These are phyloP conservation scores for Zonitis immaculata DNA, from an alignment of 2,888 invertebrate genomes.

Conservation along the genomic window DNA sequence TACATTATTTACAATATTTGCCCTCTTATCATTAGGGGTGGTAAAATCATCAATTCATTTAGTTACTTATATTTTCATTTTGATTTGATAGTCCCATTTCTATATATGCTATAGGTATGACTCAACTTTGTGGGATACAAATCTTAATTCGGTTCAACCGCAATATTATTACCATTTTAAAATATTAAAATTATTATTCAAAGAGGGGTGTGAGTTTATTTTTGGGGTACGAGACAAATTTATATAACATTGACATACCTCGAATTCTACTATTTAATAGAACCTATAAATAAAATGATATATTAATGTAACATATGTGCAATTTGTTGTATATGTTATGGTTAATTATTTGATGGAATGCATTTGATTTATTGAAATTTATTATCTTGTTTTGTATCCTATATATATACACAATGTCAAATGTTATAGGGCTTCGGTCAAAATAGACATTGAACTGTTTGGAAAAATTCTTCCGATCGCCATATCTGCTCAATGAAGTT, in stretches of 20 bases:
- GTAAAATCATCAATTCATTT: too few species aligned
- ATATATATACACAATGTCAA: too few species aligned
- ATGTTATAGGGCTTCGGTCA: too few species aligned
- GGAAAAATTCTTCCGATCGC: too few species aligned
- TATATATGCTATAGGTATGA: conserved; percentile 18
- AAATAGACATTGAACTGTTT: too few species aligned
- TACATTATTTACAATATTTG: too few species aligned
- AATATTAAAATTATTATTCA: conserved; percentile 13
- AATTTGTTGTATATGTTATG: conserved; percentile 35
- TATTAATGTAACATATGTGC: conserved; percentile 35
- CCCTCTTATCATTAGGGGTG: too few species aligned
- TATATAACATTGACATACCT: conserved; percentile 23
- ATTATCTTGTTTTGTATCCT: conserved; percentile 12
- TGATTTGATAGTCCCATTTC: conserved; percentile 12
- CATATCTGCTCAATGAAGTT: too few species aligned
- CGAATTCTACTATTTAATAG: too few species aligned
- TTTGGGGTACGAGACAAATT: conserved; percentile 13
- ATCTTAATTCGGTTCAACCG: conserved; percentile 13
- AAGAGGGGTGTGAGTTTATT: conserved; percentile 22
- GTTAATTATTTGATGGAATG: conserved; percentile 29
- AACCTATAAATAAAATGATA: too few species aligned
- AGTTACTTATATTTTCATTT: too few species aligned
- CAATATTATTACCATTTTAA: conserved; percentile 10
- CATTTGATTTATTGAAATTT: conserved; percentile 18
- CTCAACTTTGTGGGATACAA: conserved; percentile 15